These are phyloP conservation scores for Prosopocoilus inquinatus DNA, from an alignment of 2,888 invertebrate genomes.

Conservation along the genomic window DNA sequence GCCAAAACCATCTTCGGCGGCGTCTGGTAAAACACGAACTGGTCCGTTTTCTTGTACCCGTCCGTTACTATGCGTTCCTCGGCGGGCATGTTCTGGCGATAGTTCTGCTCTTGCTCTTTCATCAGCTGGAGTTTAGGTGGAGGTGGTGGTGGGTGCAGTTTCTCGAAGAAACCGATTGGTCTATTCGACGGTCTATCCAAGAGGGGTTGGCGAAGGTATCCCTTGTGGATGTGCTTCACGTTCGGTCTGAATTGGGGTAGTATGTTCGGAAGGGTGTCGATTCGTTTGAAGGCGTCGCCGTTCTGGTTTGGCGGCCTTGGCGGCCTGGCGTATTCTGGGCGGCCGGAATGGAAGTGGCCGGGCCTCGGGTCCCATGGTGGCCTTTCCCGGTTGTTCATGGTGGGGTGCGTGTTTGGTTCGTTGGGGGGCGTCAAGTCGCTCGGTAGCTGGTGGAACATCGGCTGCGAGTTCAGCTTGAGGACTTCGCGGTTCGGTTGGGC, in stretches of 20 bases:
- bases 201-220: conserved; percentile 46
- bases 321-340: conserved; percentile 48
- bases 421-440: conserved; percentile 53
- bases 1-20: conserved; percentile 52
- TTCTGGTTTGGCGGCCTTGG: conserved; percentile 42
- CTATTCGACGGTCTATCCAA: conserved; percentile 49
- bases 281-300: conserved; percentile 46
- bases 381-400: conserved; percentile 42
- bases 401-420: conserved; percentile 26
- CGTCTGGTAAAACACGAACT: conserved; percentile 41
- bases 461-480: conserved; percentile 46
- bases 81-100: conserved; percentile 25
- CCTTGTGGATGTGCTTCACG: conserved; percentile 50
- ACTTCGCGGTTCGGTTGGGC: conserved; percentile 35
- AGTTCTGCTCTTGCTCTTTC: conserved; percentile 52
- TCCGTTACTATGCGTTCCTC: conserved; percentile 25
- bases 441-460: conserved; percentile 50
- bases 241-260: conserved; percentile 71
- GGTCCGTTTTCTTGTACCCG: conserved; percentile 29
- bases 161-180: conserved; percentile 49
- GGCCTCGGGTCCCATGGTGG: conserved; percentile 53
- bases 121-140: conserved; percentile 51
- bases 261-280: conserved; percentile 61
- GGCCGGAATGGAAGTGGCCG: conserved; percentile 49
- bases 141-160: conserved; percentile 47